Base-by-base conservation (phyloP, 2,113 vertebrate species). In the Rafetus swinhoei region DNA sequence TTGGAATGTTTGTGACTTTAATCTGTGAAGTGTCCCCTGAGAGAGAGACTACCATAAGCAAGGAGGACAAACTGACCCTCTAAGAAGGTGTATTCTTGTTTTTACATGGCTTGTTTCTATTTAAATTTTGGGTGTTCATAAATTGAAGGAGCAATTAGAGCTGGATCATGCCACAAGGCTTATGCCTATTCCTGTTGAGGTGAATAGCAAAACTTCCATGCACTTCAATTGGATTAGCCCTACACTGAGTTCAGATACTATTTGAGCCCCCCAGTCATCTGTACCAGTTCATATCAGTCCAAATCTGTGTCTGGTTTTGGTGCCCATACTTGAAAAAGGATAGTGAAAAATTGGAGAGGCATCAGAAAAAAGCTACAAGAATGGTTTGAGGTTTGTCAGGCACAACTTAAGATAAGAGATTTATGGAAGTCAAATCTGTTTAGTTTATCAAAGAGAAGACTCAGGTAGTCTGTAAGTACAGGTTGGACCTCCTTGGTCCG, bases 1-100 rank as follows among this genome's bases (percentile, higher is more conserved):
- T 2, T 55, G 56, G 56, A 0, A 1, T 50, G 54, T 52, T 54
- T 21, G 88, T 80, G 32, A 25, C 3, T 72, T 72, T 21, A 72
- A 1, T 25, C 87, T 9, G 12, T 24, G 50, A 10, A 3, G 22
- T 81, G 53, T 83, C 39, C 0, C 29, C 39, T 81, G 55, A 1
- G 4, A 93, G 55, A 53, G 5, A 29, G n/a, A 16, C 45, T 24
- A 0, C 18, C 60, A 12, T 32, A n/a, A 35, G 50, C 6, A 0
- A 4, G 19, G 39, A 27, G 22, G 3, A 21, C 12, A 6, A 50
- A 24, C 22, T 50, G 45, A 50, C 39, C 39, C 24, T 27, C 14
- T 15, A 15, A 50, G 21, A 77, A 50, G 24, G 24, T 39, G 12
- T 27, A 15, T 50, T 50, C 22, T 22, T 7, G 74, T 77, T 77